Evolutionary conservation across 2,797 vertebrate genomes (phyloP).

Genomic region (Danio aesculapii): DNA sequence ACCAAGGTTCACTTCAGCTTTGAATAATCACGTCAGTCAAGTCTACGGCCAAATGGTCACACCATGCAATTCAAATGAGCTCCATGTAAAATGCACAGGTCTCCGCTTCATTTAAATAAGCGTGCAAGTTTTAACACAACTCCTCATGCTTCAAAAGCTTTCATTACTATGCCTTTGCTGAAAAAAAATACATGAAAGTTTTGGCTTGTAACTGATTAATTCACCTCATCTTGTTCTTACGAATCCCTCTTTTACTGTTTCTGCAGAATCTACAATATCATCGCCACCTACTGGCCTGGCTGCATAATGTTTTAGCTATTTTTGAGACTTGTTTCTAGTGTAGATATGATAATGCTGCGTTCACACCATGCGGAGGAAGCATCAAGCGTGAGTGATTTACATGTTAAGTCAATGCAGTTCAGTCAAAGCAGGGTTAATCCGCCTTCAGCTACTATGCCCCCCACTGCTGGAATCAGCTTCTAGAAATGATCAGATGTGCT

Average conservation of each 20-base stretch:
- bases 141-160: slow-evolving; percentile 39
- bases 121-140: slow-evolving; percentile 23
- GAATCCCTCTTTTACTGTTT: neutral
- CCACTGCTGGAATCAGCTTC: too few species aligned
- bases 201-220: slow-evolving; percentile 33
- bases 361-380: too few species aligned
- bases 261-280: neutral
- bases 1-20: neutral
- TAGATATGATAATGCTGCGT: too few species aligned
- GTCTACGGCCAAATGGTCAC: slow-evolving; percentile 13
- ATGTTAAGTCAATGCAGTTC: too few species aligned
- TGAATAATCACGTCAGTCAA: slow-evolving; percentile 38
- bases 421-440: too few species aligned
- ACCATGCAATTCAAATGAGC: slow-evolving; percentile 39
- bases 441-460: too few species aligned
- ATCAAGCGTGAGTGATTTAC: too few species aligned
- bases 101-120: slow-evolving; percentile 46
- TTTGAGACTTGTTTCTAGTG: too few species aligned
- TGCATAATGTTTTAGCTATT: too few species aligned
- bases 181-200: neutral
- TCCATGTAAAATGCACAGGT: slow-evolving; percentile 34
- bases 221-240: slow-evolving; percentile 24
- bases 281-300: too few species aligned
- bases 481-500: too few species aligned
- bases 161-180: slow-evolving; percentile 13